Percentiles rank a stretch among this genome's conserved stretches.
phyloP scores from a whole-genome alignment of 2,113 vertebrate species.

The Microcebus griseorufus region DNA sequence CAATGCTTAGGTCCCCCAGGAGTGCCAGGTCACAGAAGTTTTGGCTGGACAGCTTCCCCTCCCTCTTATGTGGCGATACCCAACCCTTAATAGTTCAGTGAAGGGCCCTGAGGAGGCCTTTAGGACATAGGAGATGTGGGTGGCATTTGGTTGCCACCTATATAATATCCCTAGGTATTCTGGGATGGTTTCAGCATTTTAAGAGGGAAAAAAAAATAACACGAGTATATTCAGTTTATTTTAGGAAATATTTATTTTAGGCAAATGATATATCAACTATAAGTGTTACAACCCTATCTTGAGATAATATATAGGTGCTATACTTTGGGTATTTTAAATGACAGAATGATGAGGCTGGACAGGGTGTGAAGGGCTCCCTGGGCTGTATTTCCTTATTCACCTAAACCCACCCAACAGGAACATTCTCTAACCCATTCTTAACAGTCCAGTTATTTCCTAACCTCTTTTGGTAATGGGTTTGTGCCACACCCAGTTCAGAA shows the following conservation, averaged over 20 bases:
- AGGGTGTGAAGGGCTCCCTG: not conserved
- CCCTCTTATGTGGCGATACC: not conserved
- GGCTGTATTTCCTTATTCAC: not conserved
- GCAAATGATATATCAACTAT: not conserved
- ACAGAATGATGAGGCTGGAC: not conserved
- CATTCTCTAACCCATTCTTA: conserved; percentile 11
- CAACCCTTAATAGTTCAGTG: not conserved
- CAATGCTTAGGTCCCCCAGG: not conserved
- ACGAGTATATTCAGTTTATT: not conserved
- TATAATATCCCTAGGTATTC: not conserved
- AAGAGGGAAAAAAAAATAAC: not conserved
- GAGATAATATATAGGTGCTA: not conserved
- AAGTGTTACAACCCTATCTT: not conserved
- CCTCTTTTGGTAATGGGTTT: not conserved
- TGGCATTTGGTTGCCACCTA: not conserved
- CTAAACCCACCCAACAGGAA: not conserved
- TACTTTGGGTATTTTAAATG: not conserved
- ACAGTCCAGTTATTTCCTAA: conserved; percentile 34
- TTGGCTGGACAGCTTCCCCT: not conserved
- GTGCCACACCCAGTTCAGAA: not conserved
- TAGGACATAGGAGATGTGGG: not conserved
- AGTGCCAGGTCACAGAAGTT: not conserved
- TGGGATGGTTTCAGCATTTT: not conserved
- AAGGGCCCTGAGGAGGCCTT: not conserved
- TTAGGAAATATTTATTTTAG: not conserved